Percentiles rank a stretch among this genome's conserved stretches.
phyloP scores from a whole-genome alignment of 2,797 vertebrate species.

The Pangasius larnaudii region DNA sequence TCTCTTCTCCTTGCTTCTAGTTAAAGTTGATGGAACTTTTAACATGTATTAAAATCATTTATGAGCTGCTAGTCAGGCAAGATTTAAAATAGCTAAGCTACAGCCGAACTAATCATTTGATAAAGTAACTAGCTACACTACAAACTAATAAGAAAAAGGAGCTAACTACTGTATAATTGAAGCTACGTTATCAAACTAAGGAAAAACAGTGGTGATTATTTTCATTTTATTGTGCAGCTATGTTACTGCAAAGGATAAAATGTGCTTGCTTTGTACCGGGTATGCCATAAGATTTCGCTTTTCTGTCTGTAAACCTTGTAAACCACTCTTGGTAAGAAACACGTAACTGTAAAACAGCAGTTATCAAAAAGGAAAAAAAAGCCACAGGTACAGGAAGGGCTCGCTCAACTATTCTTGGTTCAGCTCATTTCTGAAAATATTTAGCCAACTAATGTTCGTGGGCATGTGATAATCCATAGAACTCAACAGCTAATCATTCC shows the following conservation, averaged over 20 bases:
- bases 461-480: background rate
- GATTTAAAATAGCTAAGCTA: background rate
- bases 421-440: background rate
- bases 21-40: background rate
- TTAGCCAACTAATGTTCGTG: background rate
- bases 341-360: background rate
- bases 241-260: background rate
- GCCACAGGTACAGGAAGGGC: background rate
- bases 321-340: background rate
- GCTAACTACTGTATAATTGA: background rate
- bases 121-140: background rate
- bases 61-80: background rate
- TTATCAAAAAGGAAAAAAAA: background rate
- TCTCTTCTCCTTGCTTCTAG: too few relatives aligned
- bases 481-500: background rate
- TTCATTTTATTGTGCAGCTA: background rate
- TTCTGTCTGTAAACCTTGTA: background rate
- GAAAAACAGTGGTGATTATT: background rate
- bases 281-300: background rate
- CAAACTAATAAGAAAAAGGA: background rate
- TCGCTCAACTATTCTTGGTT: background rate
- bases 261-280: background rate
- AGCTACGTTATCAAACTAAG: background rate
- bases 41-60: background rate
- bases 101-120: background rate